Base-by-base conservation (phyloP, 2,797 vertebrate genomes). In the Semaprochilodus insignis region DNA sequence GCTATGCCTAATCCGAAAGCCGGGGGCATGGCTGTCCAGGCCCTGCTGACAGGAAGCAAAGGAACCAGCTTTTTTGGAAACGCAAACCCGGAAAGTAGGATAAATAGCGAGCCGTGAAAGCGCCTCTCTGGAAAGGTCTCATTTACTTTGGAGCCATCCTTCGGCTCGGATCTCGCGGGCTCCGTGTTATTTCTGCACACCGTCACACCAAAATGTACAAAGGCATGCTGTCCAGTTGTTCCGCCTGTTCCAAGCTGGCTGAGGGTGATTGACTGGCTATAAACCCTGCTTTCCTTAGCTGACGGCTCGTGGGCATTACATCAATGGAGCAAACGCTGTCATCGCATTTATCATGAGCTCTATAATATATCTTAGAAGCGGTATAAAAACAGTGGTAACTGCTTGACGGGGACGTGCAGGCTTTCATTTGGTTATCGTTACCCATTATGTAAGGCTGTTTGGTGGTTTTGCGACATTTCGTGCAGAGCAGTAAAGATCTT, bases 1-100 rank as follows among this genome's bases (percentile, higher is more conserved):
- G 88, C 92, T 94, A 92, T 95, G 94, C 95, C 92, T 92, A 90
- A 90, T 88, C 92, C 93, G 36, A 91, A 95, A 91, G 91, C 95
- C 90, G 87, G 86, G 92, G 92, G 91, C 91, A 88, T 85, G 89
- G 89, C 84, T 83, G 69, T 83, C 87, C 87, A 88, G 90, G 92
- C 84, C 86, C 90, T 85, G 81, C 89, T 93, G 93, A 91, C 91
- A 93, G 91, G 88, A 90, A 90, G 81, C 77, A 81, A 91, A 87
- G 81, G 84, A 91, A 89, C 86, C 81, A 73, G 59, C 57, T 77
- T 90, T 91, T 88, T 84, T 87, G 88, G 78, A 78, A 90, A 81
- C 91, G 92, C 80, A 82, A 85, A 91, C 81, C 90, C 74, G 81
- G 74, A 81, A 86, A 88, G 52, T 75, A 82, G 73, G 74, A 40